These are phyloP conservation scores for Bradypodion ventrale DNA, from an alignment of 2,797 vertebrate genomes.

Conservation along the genomic window DNA sequence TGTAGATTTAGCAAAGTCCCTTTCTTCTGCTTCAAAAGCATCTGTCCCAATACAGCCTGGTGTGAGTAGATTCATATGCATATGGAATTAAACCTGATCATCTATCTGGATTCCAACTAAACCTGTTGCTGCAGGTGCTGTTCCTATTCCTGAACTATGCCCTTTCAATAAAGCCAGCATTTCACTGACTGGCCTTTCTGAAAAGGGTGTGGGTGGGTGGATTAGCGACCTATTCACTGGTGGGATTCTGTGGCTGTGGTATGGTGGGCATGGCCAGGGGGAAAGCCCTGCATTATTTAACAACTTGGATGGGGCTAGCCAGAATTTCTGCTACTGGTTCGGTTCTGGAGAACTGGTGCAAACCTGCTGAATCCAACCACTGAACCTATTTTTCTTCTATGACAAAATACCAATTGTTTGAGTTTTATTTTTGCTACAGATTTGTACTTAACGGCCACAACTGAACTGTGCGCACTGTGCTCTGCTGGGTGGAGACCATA, in stretches of 20 bases:
- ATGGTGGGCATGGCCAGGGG: too few species aligned
- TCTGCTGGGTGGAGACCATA: not conserved
- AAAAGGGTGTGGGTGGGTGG: too few species aligned
- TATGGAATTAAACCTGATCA: not conserved
- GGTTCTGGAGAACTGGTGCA: too few species aligned
- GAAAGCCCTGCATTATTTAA: too few species aligned
- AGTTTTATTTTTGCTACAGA: not conserved
- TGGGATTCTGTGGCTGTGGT: too few species aligned
- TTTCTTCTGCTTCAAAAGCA: not conserved
- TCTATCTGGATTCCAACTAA: not conserved
- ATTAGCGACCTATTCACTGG: not conserved
- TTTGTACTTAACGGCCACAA: not conserved
- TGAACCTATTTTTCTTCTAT: too few species aligned
- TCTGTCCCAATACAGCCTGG: not conserved
- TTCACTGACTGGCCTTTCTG: not conserved
- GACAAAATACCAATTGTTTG: not conserved
- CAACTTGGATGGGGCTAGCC: too few species aligned
- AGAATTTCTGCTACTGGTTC: too few species aligned
- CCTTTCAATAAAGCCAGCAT: not conserved
- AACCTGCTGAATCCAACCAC: too few species aligned
- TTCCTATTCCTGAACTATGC: too few species aligned
- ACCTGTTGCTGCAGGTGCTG: not conserved
- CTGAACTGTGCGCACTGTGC: not conserved
- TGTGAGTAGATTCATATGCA: not conserved
- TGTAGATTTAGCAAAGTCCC: not conserved